Base-by-base conservation (phyloP, 2,797 vertebrate species). In the Bucorvus abyssinicus region DNA sequence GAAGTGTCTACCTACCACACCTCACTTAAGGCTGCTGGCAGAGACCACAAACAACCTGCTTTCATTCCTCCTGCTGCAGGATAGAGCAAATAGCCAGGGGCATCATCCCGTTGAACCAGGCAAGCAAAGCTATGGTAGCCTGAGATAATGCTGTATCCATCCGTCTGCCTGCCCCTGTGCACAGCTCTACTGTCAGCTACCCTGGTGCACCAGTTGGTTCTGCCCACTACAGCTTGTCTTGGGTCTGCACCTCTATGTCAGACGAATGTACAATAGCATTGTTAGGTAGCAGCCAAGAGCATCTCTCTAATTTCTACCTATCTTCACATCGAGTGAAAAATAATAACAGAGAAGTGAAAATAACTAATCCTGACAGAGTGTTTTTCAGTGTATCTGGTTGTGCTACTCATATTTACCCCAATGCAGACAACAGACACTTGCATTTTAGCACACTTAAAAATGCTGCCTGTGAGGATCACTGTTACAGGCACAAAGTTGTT, bases 61-160 rank as follows among this genome's bases (percentile, higher is more conserved):
- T 75, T 45, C 27, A 16, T 69, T 69, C 18, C 50, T 69, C 21
- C 78, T 55, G 38, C 40, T 59, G 56, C 42, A 64, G 50, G 32
- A 69, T 61, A 34, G 45, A 44, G n/a, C 34, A 53, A 63, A 49
- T 11, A 53, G 17, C 53, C 1, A 1, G 6, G n/a, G 26, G 57
- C 0, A 0, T 38, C 67, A 84, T 7, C 18, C 13, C 2, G 1
- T 6, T 55, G 63, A 76, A 40, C 29, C 2, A 0, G 29, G 29
- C 52, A 61, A 65, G 42, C 14, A 76, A 80, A 76, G 26, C 19
- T 11, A 6, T 15, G 15, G 68, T 29, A 42, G 34, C 23, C 53
- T 21, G 36, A 71, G 47, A 30, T 32, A 61, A 44, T 1, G 0
- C 23, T 14, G 12, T n/a, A n/a, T 23, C 20, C 47, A 42, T 2